A percentile compares a stretch with the other conserved stretches of the same genome.
Evolutionary conservation across 2,113 vertebrate genomes (phyloP).

Genomic region (Callithrix jacchus): DNA sequence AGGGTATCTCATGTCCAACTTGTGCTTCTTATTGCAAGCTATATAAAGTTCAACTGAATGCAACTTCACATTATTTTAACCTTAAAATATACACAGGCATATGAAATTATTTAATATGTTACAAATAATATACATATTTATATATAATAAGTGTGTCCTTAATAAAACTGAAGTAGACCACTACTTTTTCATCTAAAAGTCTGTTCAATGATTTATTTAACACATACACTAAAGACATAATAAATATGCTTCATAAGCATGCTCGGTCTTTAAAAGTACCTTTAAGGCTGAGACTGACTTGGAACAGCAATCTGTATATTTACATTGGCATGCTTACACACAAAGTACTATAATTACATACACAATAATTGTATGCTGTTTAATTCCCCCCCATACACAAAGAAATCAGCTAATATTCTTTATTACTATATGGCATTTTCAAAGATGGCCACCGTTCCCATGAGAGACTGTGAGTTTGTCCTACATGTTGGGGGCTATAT

Average conservation of each 20-base stretch:
- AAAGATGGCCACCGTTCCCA: slow-evolving; percentile 32
- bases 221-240: not conserved
- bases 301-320: not conserved
- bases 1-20: not conserved
- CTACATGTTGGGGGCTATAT: slow-evolving; percentile 3
- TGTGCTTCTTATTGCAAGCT: not conserved
- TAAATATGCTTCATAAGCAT: not conserved
- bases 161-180: not conserved
- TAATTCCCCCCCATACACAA: not conserved
- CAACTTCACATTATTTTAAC: not conserved
- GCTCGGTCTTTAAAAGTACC: not conserved
- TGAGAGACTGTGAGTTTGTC: not conserved
- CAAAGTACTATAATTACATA: not conserved
- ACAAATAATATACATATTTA: not conserved
- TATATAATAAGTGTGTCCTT: not conserved
- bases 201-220: slow-evolving; percentile 1
- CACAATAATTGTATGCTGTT: not conserved
- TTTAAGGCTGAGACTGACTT: not conserved
- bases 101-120: not conserved
- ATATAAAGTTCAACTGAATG: not conserved
- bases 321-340: not conserved
- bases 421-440: not conserved
- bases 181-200: not conserved
- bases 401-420: not conserved
- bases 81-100: not conserved